phyloP scores from a whole-genome alignment of 2,797 vertebrate species.

The Dendrocincla tyrannina region DNA sequence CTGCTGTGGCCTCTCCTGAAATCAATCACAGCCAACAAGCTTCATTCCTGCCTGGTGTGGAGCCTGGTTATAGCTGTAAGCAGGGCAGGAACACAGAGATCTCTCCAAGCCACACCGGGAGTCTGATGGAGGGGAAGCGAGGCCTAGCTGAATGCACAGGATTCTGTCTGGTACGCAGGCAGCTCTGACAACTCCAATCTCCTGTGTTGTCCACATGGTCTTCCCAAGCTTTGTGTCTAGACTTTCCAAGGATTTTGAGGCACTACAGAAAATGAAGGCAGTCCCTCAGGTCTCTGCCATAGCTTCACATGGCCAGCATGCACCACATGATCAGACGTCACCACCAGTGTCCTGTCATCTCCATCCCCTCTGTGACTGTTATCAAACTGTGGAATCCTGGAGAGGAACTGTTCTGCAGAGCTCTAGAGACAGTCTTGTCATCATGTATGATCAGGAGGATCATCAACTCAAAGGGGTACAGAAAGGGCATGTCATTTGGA shows the following conservation, averaged over 20 bases:
- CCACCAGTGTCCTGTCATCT: neutral
- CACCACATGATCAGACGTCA: neutral
- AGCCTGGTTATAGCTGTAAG: neutral
- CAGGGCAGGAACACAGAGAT: neutral
- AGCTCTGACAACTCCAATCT: neutral
- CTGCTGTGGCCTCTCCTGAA: neutral
- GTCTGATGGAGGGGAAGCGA: neutral
- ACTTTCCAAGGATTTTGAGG: neutral
- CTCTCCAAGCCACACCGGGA: neutral
- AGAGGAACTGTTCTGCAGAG: neutral
- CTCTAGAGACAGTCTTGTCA: neutral
- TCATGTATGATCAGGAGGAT: neutral
- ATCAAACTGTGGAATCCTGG: neutral
- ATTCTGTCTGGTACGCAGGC: neutral
- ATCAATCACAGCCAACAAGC: neutral
- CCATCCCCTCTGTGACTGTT: neutral
- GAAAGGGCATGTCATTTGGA: neutral
- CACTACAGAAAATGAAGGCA: neutral
- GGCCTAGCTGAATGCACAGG: neutral
- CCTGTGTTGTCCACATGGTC: neutral
- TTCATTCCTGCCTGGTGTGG: neutral
- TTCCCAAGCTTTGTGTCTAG: neutral
- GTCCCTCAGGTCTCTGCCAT: neutral
- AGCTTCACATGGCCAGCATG: neutral
- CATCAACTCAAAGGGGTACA: neutral